These are phyloP conservation scores for Trichacis sp. DNA, from an alignment of 2,888 invertebrate species.

Conservation along the genomic window DNA sequence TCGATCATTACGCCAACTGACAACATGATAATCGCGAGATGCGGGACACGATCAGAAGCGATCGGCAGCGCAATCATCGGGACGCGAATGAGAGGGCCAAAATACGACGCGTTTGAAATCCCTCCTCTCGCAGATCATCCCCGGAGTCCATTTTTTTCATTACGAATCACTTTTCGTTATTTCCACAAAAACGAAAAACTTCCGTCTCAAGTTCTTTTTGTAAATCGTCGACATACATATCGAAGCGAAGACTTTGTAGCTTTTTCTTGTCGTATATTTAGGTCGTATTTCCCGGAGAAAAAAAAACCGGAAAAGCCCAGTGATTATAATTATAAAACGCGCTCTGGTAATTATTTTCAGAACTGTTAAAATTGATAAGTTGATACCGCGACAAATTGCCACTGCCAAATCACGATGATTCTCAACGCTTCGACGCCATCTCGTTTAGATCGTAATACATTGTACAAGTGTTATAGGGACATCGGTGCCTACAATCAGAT, in stretches of 20 bases:
- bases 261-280: neutral
- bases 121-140: constrained; percentile 5
- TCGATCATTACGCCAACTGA: constrained; percentile 95
- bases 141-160: too few relatives aligned
- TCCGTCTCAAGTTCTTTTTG: neutral
- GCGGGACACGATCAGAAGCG: constrained; percentile 58
- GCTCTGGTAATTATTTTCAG: too few relatives aligned
- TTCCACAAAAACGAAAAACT: too few relatives aligned
- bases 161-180: too few relatives aligned
- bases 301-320: neutral
- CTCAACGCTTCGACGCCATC: constrained; percentile 62
- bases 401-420: constrained; percentile 68
- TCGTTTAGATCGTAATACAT: constrained; percentile 61
- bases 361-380: too few relatives aligned
- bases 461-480: constrained; percentile 45
- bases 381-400: constrained; percentile 53
- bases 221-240: neutral
- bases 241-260: neutral
- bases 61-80: constrained; percentile 54
- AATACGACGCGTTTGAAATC: constrained; percentile 63
- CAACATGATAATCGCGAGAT: constrained; percentile 66
- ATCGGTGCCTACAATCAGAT: constrained; percentile 58
- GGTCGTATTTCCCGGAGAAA: neutral
- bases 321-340: too few relatives aligned
- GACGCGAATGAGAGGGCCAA: constrained; percentile 63